phyloP scores from a whole-genome alignment of 2,797 vertebrate species.

The Phyllotis vaccarum region DNA sequence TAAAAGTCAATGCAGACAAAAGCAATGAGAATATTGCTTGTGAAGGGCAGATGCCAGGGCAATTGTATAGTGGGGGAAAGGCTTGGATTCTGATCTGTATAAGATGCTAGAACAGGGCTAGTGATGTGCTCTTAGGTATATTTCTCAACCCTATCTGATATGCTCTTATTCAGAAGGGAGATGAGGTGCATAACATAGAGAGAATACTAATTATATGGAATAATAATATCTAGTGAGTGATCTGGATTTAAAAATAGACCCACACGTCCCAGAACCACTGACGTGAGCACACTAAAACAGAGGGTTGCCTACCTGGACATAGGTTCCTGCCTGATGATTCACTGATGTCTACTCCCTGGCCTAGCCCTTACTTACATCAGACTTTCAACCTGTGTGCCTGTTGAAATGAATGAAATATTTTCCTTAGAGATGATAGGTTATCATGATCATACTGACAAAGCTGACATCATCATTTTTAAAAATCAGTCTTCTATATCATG shows the following conservation, averaged over 20 bases:
- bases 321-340: rapidly evolving
- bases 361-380: too few relatives aligned
- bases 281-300: background rate
- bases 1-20: background rate
- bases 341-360: background rate
- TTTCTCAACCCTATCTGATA: background rate
- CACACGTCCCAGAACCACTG: background rate
- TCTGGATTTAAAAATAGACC: background rate
- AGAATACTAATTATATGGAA: background rate
- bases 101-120: background rate
- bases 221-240: rapidly evolving
- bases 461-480: background rate
- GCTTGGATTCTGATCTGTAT: background rate
- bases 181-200: rapidly evolving
- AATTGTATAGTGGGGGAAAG: background rate
- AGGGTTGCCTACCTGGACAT: rapidly evolving
- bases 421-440: background rate
- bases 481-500: background rate
- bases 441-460: background rate
- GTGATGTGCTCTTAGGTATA: rapidly evolving
- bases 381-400: background rate
- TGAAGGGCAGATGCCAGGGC: background rate
- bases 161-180: background rate
- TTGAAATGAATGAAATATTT: background rate
- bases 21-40: background rate